phyloP scores from a whole-genome alignment of 2,888 invertebrate genomes.

The Calameuta idolon region DNA sequence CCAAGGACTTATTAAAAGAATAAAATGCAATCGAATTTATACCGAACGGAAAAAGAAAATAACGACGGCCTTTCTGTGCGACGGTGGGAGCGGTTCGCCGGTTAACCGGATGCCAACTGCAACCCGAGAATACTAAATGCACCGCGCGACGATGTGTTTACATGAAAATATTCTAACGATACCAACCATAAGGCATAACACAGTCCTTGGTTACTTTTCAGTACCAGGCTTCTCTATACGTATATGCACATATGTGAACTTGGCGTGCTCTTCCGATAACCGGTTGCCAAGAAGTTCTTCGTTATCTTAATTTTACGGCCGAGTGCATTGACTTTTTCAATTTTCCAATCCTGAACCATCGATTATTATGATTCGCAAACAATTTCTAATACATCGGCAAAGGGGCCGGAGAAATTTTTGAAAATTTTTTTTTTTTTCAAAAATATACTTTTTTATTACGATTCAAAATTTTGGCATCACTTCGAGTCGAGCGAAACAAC shows the following conservation, averaged over 20 bases:
- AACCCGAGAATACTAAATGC: conserved; percentile 61
- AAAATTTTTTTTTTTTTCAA: too few relatives aligned
- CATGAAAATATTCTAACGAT: conserved; percentile 45
- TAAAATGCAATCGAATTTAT: conserved; percentile 46
- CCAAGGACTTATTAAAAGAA: conserved; percentile 49
- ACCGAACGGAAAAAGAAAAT: conserved; percentile 32
- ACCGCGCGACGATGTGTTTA: conserved; percentile 49
- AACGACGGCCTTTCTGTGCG: conserved; percentile 28
- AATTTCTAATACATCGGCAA: too few relatives aligned
- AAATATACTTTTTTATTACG: too few relatives aligned
- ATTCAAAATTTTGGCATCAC: too few relatives aligned
- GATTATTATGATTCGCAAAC: neutral
- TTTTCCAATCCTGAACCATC: neutral
- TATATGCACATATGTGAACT: neutral
- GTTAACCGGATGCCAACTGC: conserved; percentile 63
- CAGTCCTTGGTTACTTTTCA: neutral
- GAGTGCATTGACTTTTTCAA: neutral
- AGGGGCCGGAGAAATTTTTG: too few relatives aligned
- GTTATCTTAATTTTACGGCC: neutral
- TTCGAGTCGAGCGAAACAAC: too few relatives aligned
- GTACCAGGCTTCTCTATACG: neutral
- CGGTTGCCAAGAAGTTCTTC: neutral
- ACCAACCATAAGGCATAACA: neutral
- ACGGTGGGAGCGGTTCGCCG: conserved; percentile 47
- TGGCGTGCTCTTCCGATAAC: neutral